Conservation (phyloP, 2,797 vertebrate species). For the Rhodeus uyekii region DNA sequence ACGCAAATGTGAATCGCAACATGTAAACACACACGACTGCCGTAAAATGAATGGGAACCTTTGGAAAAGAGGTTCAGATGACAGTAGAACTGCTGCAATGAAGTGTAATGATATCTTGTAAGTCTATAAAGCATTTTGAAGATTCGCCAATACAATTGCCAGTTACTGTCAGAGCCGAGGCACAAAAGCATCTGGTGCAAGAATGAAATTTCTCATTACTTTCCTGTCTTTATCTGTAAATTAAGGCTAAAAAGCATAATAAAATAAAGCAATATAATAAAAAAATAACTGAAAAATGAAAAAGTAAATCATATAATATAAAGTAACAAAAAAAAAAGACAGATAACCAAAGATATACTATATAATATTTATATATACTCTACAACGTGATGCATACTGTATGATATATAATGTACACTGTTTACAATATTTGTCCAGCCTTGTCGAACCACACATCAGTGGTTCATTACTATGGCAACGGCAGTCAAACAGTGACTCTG, state of each 20-base stretch:
- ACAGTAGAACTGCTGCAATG: background rate
- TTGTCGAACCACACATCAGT: slow-evolving; percentile 14
- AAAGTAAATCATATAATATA: background rate
- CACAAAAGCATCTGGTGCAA: background rate
- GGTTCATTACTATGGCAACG: slow-evolving; percentile 42
- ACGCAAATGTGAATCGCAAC: background rate
- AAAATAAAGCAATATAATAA: background rate
- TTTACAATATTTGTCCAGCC: background rate
- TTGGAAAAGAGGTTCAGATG: slow-evolving; percentile 7
- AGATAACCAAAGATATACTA: no score
- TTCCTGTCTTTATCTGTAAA: background rate
- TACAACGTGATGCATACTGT: no score
- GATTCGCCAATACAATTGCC: background rate
- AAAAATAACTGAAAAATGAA: no score
- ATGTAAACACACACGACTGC: background rate
- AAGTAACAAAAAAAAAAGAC: background rate
- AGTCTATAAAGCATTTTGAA: background rate
- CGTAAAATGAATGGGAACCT: slow-evolving; percentile 9
- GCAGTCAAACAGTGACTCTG: slow-evolving; percentile 33
- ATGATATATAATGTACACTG: no score
- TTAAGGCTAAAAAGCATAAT: background rate
- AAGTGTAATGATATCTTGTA: background rate
- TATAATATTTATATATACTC: no score
- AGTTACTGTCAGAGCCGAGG: background rate
- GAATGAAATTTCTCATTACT: background rate